Evolutionary conservation across 2,888 invertebrate genomes (phyloP).

Genomic region (Macroteleia sp.): DNA sequence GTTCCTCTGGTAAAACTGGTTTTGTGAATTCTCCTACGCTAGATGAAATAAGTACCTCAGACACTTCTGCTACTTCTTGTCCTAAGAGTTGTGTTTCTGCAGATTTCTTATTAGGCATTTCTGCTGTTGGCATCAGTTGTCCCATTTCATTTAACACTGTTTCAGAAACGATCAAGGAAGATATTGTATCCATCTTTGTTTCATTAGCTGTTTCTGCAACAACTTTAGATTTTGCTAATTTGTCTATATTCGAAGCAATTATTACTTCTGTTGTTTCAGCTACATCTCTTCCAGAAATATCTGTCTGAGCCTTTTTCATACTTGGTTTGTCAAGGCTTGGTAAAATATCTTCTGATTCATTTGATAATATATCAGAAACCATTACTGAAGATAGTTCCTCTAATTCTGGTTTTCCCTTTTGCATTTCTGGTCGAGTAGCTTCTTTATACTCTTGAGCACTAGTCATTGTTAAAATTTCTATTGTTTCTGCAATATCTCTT

Average conservation of each 20-base stretch:
- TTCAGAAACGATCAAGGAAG: conserved; percentile 66
- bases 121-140: conserved; percentile 11
- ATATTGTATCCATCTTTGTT: conserved; percentile 70
- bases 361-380: conserved; percentile 35
- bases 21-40: conserved; percentile 70
- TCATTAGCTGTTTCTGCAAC: conserved; percentile 68
- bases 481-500: conserved; percentile 76
- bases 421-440: too few relatives aligned
- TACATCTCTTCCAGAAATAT: conserved; percentile 70
- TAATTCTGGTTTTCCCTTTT: neutral
- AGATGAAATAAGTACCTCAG: conserved; percentile 75
- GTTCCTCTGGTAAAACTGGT: conserved; percentile 66
- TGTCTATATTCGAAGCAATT: conserved; percentile 57
- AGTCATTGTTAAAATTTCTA: conserved; percentile 75
- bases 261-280: conserved; percentile 81
- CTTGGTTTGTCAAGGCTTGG: conserved; percentile 67
- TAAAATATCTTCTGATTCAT: conserved; percentile 64
- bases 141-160: conserved; percentile 48
- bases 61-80: conserved; percentile 80
- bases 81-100: conserved; percentile 59
- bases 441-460: conserved; percentile 23
- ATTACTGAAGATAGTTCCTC: conserved; percentile 30
- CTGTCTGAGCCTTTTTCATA: conserved; percentile 74
- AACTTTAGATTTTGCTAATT: conserved; percentile 69
- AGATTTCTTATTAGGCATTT: conserved; percentile 33